Conservation (phyloP, 2,797 vertebrate species). For the Scarus forsteni region DNA sequence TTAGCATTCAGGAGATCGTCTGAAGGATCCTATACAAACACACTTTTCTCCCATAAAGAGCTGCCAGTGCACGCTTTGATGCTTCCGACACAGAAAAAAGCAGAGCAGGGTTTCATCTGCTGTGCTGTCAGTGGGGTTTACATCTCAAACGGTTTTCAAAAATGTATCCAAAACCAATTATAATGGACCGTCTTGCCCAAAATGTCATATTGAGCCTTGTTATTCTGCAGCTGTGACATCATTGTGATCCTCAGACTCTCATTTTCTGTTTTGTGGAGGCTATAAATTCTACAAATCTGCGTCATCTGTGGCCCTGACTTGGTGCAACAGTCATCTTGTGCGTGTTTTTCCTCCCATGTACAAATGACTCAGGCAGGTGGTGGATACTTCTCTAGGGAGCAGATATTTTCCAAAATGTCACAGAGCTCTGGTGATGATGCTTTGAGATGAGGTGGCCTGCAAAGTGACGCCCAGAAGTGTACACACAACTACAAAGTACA, state of each 20-base stretch:
- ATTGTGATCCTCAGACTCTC: slow-evolving; percentile 30
- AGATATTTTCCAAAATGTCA: slow-evolving; percentile 61
- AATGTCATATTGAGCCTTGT: slow-evolving; percentile 41
- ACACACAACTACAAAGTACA: slow-evolving; percentile 13
- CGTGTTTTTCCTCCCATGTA: slow-evolving; percentile 37
- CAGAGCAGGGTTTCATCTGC: slow-evolving; percentile 28
- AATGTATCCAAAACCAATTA: slow-evolving; percentile 43
- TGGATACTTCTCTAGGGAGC: slow-evolving; percentile 46
- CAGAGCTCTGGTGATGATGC: slow-evolving; percentile 18
- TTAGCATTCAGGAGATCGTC: slow-evolving; percentile 53
- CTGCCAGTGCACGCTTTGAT: slow-evolving; percentile 31
- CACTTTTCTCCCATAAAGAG: slow-evolving; percentile 33
- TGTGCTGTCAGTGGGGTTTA: slow-evolving; percentile 16
- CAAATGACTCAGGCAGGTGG: slow-evolving; percentile 65
- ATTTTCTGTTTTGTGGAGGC: slow-evolving; percentile 16
- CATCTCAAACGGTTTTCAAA: slow-evolving; percentile 14
- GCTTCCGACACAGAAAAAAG: slow-evolving; percentile 18
- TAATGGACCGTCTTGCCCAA: slow-evolving; percentile 21
- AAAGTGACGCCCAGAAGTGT: slow-evolving; percentile 35
- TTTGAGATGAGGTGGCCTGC: slow-evolving; percentile 25
- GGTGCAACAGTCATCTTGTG: slow-evolving; percentile 42
- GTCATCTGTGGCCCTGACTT: slow-evolving; percentile 56
- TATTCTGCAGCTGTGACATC: slow-evolving; percentile 48
- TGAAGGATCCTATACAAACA: slow-evolving; percentile 18
- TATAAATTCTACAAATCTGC: slow-evolving; percentile 56